Evolutionary conservation across 2,797 vertebrate genomes (phyloP), one percentile per base, ranked within the genome.

Genomic region (Dicrostonyx torquatus): DNA sequence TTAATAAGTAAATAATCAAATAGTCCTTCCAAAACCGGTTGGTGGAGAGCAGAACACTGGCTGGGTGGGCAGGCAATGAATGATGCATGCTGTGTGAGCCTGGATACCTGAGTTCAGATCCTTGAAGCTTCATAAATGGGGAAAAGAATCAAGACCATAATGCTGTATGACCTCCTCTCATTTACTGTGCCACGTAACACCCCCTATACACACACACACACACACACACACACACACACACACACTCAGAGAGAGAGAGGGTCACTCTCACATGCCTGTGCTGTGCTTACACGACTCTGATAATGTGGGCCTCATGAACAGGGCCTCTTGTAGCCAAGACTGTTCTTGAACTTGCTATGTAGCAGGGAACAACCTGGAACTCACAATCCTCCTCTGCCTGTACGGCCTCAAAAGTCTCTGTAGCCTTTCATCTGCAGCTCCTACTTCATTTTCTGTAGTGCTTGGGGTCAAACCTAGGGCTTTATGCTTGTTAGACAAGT

Each of bases 11-110:
- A 11, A 66, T 13, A 78, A 91, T 60, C 75, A 70, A 94, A 84
- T 53, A 73, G 20, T 85, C 66, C 87, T 80, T 95, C 87, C 60
- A 85, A 92, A 89, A 64, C 9, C 29, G 15, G 2, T 62, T 89
- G 70, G 48, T 87, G 70, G 15, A 26, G 37, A 20, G 5, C 50
- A n/a, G 50, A 18, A 53, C 37, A 11, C 34, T 78, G 77, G 34
- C 29, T 78, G 15, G 17, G 45, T 8, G 53, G 76, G 45, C 15
- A 77, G 76, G 15, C 20, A 77, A 53, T 20, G 29, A 77, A 53
- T 20, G 29, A 12, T 22, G 31, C 15, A 50, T 55, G 48, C 31
- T 77, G 34, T n/a, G 31, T 18, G 55, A 37, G 9, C 18, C 50
- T 78, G 50, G 50, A 4, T 34, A 78, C 29, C 48, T 53, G 48